Conservation (phyloP, 1,140 invertebrate genomes). For the Euura lappo region DNA sequence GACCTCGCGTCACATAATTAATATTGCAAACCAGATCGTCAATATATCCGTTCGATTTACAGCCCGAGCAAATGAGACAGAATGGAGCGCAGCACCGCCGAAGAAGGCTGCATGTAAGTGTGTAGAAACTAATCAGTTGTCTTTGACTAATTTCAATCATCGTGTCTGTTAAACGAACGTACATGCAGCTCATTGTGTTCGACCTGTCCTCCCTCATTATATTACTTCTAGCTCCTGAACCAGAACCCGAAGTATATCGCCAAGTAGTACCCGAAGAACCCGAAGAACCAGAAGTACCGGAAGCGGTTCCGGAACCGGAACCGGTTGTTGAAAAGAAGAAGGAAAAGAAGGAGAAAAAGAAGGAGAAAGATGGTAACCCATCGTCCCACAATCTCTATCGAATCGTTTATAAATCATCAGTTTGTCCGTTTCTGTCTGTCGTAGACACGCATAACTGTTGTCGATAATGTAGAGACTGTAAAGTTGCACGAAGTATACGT, state of each 20-base stretch:
- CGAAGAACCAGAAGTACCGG: slow-evolving; percentile 1
- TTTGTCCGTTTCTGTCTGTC: no score
- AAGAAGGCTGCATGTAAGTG: no score
- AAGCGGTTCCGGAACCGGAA: slow-evolving; percentile 18
- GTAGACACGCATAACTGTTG: no score
- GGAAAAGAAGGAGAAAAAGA: slow-evolving; percentile 35
- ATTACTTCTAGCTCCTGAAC: slow-evolving; percentile 13
- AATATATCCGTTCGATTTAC: slow-evolving; percentile 31
- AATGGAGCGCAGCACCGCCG: slow-evolving; percentile 24
- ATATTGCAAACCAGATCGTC: no score
- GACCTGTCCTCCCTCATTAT: no score
- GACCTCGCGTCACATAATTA: no score
- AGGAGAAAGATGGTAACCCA: slow-evolving; percentile 24
- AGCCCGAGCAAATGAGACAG: slow-evolving; percentile 47
- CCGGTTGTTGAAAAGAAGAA: slow-evolving; percentile 36
- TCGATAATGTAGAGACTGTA: no score
- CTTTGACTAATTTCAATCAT: neutral
- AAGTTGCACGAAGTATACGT: no score
- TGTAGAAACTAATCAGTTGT: neutral
- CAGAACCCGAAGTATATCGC: slow-evolving; percentile 18
- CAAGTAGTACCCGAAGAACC: slow-evolving; percentile 25
- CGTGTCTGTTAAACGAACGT: neutral
- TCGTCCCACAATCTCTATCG: no score
- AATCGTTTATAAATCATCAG: no score
- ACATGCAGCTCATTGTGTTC: no score